Evolutionary conservation across 1,140 invertebrate species (phyloP).

Genomic region (Drosophila lacertosa): DNA sequence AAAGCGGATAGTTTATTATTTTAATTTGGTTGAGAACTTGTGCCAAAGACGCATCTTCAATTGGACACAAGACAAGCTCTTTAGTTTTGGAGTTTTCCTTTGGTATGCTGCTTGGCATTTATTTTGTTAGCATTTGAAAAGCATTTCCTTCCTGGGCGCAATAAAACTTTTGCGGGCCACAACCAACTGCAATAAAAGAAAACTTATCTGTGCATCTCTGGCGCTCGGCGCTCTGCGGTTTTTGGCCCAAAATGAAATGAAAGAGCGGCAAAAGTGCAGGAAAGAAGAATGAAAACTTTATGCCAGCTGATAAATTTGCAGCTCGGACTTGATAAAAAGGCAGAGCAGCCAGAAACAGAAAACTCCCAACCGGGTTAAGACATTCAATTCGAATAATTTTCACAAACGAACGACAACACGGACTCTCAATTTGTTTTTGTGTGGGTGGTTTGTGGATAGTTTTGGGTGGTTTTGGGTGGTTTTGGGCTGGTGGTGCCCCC

Average conservation of each 20-base stretch:
- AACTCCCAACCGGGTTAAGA: conserved; percentile 49
- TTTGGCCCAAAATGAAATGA: conserved; percentile 24
- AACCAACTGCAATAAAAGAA: conserved; percentile 78
- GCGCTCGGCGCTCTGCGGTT: conserved; percentile 41
- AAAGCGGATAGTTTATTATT: conserved; percentile 56
- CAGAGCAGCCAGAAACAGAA: conserved; percentile 11
- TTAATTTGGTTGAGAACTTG: conserved; percentile 70
- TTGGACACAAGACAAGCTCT: conserved; percentile 59
- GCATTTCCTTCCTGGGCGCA: conserved; percentile 66
- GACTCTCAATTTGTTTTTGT: conserved; percentile 46
- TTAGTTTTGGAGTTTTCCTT: conserved; percentile 70
- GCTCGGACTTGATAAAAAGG: conserved; percentile 76
- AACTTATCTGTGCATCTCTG: conserved; percentile 61
- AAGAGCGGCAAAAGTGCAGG: conserved; percentile 28
- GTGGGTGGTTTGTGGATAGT: conserved; percentile 8
- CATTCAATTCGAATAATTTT: conserved; percentile 77
- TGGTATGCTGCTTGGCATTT: conserved; percentile 46
- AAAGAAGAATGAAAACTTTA: conserved; percentile 66
- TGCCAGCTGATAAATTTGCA: conserved; percentile 79
- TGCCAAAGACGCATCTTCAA: conserved; percentile 59
- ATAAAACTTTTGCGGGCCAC: conserved; percentile 69
- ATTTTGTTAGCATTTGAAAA: conserved; percentile 62
- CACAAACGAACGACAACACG: conserved; percentile 35
- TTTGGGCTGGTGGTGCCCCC: neutral
- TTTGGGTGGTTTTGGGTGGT: neutral